phyloP scores from a whole-genome alignment of 2,113 vertebrate genomes.

The Cheirogaleus medius region DNA sequence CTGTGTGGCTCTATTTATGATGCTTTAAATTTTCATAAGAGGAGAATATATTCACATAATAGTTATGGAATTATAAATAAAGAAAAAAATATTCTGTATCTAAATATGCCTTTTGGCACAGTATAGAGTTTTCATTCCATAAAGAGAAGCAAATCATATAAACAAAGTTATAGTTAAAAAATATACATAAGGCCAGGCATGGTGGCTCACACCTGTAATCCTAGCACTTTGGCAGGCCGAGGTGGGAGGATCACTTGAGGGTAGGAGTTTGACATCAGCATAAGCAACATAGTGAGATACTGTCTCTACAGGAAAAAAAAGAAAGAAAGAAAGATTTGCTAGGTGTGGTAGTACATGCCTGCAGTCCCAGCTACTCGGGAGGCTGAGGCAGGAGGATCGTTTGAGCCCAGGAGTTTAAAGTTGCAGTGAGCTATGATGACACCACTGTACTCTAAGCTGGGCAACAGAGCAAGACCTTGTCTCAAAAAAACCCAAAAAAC shows the following conservation, averaged over 20 bases:
- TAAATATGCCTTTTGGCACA: background rate
- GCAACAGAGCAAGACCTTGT: too few species aligned
- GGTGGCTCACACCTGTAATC: background rate
- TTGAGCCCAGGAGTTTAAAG: background rate
- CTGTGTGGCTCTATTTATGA: background rate
- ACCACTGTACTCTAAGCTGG: too few species aligned
- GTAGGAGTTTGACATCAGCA: background rate
- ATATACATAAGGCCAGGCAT: background rate
- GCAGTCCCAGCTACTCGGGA: background rate
- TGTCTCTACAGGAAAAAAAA: background rate
- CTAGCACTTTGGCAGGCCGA: background rate
- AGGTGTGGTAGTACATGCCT: background rate
- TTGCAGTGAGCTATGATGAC: background rate
- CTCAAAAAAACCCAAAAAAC: too few species aligned
- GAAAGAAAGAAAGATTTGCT: background rate
- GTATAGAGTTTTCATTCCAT: background rate
- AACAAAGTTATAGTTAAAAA: background rate
- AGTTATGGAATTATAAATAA: background rate
- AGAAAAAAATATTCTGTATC: background rate
- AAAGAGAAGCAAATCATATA: background rate
- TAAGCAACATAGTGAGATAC: background rate
- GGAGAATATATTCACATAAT: background rate
- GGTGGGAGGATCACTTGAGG: background rate
- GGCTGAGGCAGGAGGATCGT: background rate
- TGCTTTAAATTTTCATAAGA: background rate